phyloP scores from a whole-genome alignment of 2,888 invertebrate genomes.

The Notocelia uddmanniana region DNA sequence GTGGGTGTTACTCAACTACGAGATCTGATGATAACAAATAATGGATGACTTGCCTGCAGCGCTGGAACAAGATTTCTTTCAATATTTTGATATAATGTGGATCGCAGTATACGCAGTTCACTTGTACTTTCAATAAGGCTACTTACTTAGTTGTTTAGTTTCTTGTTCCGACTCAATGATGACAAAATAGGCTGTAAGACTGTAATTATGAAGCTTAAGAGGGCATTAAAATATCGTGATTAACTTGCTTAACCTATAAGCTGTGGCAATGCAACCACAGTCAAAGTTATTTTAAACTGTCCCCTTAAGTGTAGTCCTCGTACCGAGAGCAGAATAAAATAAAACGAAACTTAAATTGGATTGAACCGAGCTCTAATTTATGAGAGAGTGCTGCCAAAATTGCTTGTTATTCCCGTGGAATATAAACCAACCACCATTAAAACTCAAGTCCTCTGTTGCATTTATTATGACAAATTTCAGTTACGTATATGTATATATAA shows the following conservation, averaged over 20 bases:
- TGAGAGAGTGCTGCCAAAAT: conserved; percentile 34
- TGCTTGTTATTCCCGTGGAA: conserved; percentile 5
- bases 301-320: background rate
- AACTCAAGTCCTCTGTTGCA: conserved; percentile 17
- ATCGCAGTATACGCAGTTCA: background rate
- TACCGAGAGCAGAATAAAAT: conserved; percentile 4
- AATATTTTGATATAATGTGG: conserved; percentile 15
- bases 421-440: conserved; percentile 27
- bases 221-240: no score
- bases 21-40: conserved; percentile 35
- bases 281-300: conserved; percentile 15
- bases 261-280: background rate
- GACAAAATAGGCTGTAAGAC: no score
- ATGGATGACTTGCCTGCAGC: conserved; percentile 29
- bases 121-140: background rate
- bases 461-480: conserved; percentile 7
- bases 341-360: conserved; percentile 20
- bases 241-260: background rate
- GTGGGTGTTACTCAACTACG: conserved; percentile 41
- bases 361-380: conserved; percentile 33
- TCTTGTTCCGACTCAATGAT: no score
- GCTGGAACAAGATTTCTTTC: conserved; percentile 16
- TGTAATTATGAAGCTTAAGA: no score
- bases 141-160: no score
- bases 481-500: no score